Evolutionary conservation across 2,113 vertebrate genomes (phyloP), one percentile per base, ranked within the genome.

Genomic region (Thymallus thymallus): DNA sequence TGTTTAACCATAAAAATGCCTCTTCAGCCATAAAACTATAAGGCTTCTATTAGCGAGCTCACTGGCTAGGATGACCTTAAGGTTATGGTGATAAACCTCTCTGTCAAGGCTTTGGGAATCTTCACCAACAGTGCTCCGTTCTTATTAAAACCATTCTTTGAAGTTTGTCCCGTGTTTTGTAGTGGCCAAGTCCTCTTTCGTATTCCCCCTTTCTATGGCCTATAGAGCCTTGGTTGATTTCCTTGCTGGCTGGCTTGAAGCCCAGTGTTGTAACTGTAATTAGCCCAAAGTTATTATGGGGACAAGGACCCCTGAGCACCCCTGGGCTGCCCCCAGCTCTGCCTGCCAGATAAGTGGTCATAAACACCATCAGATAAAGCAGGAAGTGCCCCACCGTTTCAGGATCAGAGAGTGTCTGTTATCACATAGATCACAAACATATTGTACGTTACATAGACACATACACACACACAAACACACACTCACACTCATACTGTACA

Each of bases 371-470:
- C 81, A 75, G 80, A 83, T 86, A 51, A 74, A 0, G 20, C 87
- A 88, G 87, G 88, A 90, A 88, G 79, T 2, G 87, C 75, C 80
- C 63, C 75, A 30, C 48, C 20, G 51, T 84, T 87, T 87, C 68
- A 85, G 79, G 85, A 86, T 89, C 81, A 86, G 48, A 88, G 83
- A 72, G 81, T 72, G 61, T 5, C 26, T 68, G 55, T 85, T 83
- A 82, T 85, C 79, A 5, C 10, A n/a, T 41, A n/a, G 10, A 9
- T n/a, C 2, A 41, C 35, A 41, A 41, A 64, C 62, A 14, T 61
- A 61, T 12, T 22, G 2, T 24, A 64, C 3, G 0, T 14, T 29
- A 30, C 23, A 64, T 16, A 29, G 64, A 41, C 45, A 58, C 74
- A 23, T 56, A 41, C 35, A 41, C 9, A 41, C 20, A 9, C 51